These are phyloP conservation scores for Ophthalmolycus amberensis DNA, from an alignment of 2,113 vertebrate genomes.

Conservation along the genomic window DNA sequence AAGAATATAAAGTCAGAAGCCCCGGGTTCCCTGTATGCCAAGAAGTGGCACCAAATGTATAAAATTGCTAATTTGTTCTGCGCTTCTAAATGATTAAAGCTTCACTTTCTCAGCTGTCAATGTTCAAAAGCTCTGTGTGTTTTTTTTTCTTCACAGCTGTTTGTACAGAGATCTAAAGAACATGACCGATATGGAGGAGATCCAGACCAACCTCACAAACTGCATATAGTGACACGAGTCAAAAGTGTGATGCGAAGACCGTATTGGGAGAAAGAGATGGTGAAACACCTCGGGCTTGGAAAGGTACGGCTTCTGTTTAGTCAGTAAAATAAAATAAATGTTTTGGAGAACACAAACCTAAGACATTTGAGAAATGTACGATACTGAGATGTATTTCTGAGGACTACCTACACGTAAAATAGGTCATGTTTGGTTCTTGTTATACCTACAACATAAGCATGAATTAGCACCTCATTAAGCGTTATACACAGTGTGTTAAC, in stretches of 20 bases:
- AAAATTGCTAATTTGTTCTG: not conserved
- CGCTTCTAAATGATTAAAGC: not conserved
- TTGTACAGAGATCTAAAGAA: slow-evolving; percentile 87
- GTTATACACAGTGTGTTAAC: not conserved
- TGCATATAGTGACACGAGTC: slow-evolving; percentile 92
- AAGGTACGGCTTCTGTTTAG: slow-evolving; percentile 82
- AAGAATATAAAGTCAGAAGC: not conserved
- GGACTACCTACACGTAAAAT: not conserved
- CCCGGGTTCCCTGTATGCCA: not conserved
- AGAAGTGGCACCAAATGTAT: not conserved
- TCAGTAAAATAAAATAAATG: not conserved
- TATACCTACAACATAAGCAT: not conserved
- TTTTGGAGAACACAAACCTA: not conserved
- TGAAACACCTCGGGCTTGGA: slow-evolving; percentile 87
- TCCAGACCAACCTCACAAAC: slow-evolving; percentile 92
- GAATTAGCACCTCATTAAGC: not conserved
- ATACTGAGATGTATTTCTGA: not conserved
- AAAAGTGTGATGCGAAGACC: slow-evolving; percentile 87
- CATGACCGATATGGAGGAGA: slow-evolving; percentile 94
- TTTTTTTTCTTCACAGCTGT: slow-evolving; percentile 79
- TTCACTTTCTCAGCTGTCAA: not conserved
- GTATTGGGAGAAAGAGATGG: slow-evolving; percentile 93
- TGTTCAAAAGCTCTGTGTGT: not conserved
- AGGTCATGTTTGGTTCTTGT: not conserved
- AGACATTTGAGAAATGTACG: not conserved